Evolutionary conservation across 2,113 vertebrate species (phyloP), one percentile per base, ranked within the genome.

Genomic region (Paramisgurnus dabryanus): DNA sequence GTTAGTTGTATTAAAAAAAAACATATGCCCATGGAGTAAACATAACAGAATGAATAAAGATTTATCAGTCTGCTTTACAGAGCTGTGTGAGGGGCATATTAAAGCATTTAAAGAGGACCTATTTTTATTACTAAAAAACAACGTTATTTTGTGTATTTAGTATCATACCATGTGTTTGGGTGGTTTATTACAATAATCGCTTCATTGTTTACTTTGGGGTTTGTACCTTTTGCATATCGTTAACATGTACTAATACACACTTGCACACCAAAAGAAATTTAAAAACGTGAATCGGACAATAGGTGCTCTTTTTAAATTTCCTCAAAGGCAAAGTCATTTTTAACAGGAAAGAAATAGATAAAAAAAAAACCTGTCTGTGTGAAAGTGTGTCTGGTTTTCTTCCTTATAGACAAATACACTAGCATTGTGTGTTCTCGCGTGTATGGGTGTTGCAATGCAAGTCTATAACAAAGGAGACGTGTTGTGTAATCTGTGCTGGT

Each of bases 271-370:
- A 34, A 34, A 3, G 45, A 47, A 47, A 9, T 6, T 3, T 47
- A 9, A 47, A 47, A 47, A 47, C 8, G 45, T 47, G 6, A 47
- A 7, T 7, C 8, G 45, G 45, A 47, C 45, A 57, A 6, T 57
- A 15, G 55, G 13, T 12, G 50, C 34, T 18, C 17, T 80, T 70
- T 71, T 70, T 71, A 80, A 69, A 55, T 60, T 58, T 22, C 8
- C 6, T 68, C 22, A 1, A 7, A 4, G 22, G 57, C 10, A 74
- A 74, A 70, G 77, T 70, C 47, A 49, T 83, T 34, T 34, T 76
- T 58, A 55, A 80, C 66, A 80, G 82, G 72, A 76, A 83, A 71
- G 64, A 47, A 57, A 61, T 55, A 57, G 17, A 57, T 58, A 69
- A 49, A 70, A 39, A 39, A 64, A 69, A 43, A 40, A 12, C 49